Percentiles rank a stretch among this genome's conserved stretches.
Conservation (phyloP, 2,888 invertebrate genomes). For the Podotricha telesiphe region DNA sequence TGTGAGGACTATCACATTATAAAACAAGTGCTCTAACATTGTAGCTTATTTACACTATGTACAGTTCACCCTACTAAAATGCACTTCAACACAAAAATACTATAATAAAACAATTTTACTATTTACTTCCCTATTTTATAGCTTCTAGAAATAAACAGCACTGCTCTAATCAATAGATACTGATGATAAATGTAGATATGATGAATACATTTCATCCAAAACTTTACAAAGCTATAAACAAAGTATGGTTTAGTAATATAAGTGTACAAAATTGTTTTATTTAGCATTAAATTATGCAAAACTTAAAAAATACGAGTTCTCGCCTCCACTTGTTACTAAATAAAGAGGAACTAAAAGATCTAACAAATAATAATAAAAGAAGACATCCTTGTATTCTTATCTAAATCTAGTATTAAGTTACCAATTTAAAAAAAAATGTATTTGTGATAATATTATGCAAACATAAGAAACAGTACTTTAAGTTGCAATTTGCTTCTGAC, state of each 20-base stretch:
- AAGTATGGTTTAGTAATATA: neutral
- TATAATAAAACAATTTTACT: conserved; percentile 42
- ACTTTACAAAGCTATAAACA: neutral
- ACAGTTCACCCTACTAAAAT: conserved; percentile 66
- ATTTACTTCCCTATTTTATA: conserved; percentile 5
- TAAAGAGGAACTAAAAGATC: conserved; percentile 52
- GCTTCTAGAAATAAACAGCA: neutral
- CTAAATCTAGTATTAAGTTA: conserved; percentile 44
- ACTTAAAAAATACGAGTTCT: conserved; percentile 45
- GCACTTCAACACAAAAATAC: conserved; percentile 52
- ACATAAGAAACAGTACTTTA: neutral
- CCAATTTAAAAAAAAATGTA: conserved; percentile 11
- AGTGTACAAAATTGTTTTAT: conserved; percentile 41
- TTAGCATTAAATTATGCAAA: conserved; percentile 31
- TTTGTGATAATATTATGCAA: neutral
- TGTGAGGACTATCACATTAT: conserved; percentile 77
- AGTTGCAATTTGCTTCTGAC: conserved; percentile 4
- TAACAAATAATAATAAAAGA: conserved; percentile 52
- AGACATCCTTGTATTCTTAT: conserved; percentile 49
- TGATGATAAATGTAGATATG: neutral
- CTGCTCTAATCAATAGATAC: neutral
- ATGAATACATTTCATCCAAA: neutral
- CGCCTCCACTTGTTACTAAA: conserved; percentile 42
- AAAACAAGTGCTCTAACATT: conserved; percentile 69
- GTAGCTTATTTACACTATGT: conserved; percentile 69